Evolutionary conservation across 2,113 vertebrate genomes (phyloP).

Genomic region (Syngnathoides biaculeatus): DNA sequence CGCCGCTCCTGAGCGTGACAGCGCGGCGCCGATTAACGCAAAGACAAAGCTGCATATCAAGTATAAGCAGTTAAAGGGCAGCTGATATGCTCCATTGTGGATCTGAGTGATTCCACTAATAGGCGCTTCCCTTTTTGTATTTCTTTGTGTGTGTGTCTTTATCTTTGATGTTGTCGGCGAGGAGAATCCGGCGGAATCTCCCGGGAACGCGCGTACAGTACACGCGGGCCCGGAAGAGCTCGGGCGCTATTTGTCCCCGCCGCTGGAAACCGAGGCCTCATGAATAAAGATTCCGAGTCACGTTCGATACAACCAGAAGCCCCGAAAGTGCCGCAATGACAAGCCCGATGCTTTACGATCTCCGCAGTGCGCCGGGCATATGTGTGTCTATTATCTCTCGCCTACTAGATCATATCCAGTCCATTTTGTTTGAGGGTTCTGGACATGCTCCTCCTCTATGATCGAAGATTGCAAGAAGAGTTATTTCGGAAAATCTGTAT

Average conservation of each 20-base stretch:
- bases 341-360: slow-evolving; percentile 66
- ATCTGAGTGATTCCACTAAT: slow-evolving; percentile 53
- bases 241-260: slow-evolving; percentile 63
- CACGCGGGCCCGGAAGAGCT: slow-evolving; percentile 53
- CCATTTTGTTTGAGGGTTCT: slow-evolving; percentile 20
- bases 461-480: not conserved
- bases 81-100: slow-evolving; percentile 39
- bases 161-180: slow-evolving; percentile 57
- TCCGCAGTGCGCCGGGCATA: slow-evolving; percentile 61
- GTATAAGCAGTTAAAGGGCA: slow-evolving; percentile 72
- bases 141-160: not conserved
- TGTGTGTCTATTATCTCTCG: slow-evolving; percentile 46
- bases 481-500: not conserved
- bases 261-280: slow-evolving; percentile 60
- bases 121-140: slow-evolving; percentile 44
- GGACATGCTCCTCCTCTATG: not conserved
- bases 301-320: slow-evolving; percentile 62
- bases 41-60: slow-evolving; percentile 83
- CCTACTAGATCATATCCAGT: slow-evolving; percentile 39
- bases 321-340: slow-evolving; percentile 64
- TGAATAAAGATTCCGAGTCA: slow-evolving; percentile 72
- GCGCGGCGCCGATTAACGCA: slow-evolving; percentile 87
- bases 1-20: slow-evolving; percentile 84
- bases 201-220: slow-evolving; percentile 33
- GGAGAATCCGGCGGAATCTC: slow-evolving; percentile 48